A percentile compares a stretch with the other conserved stretches of the same genome.
These are phyloP conservation scores for Thunnus maccoyii DNA, from an alignment of 2,113 vertebrate genomes.

Conservation along the genomic window DNA sequence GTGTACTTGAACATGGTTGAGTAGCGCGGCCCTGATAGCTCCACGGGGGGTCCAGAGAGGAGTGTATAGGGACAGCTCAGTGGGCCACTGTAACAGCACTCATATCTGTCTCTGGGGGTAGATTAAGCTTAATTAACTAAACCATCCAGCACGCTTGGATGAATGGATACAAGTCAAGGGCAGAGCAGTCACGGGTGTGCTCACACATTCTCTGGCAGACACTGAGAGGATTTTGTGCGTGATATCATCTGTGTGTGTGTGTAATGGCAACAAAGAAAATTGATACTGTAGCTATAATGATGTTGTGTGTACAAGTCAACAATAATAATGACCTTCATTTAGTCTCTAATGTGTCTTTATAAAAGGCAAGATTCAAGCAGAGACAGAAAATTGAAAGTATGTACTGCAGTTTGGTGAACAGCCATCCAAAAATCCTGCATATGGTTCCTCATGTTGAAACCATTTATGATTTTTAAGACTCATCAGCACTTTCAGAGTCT, in stretches of 20 bases:
- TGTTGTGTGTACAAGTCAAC: conserved; percentile 12
- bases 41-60: conserved; percentile 66
- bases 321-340: conserved; percentile 5
- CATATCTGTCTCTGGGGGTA: conserved; percentile 77
- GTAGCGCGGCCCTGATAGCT: conserved; percentile 55
- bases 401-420: not conserved
- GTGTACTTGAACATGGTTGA: conserved; percentile 61
- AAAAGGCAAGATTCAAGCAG: too few species aligned
- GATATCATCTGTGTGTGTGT: conserved; percentile 15
- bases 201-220: conserved; percentile 65
- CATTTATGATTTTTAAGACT: not conserved
- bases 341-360: not conserved
- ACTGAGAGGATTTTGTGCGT: conserved; percentile 26
- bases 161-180: conserved; percentile 83
- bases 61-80: conserved; percentile 68
- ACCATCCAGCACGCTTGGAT: conserved; percentile 80
- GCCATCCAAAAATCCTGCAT: not conserved
- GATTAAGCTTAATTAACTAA: conserved; percentile 85
- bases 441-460: not conserved
- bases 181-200: conserved; percentile 75
- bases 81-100: conserved; percentile 78
- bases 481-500: not conserved
- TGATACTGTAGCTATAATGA: conserved; percentile 20
- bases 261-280: not conserved
- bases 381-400: not conserved